Percentiles rank a stretch among this genome's conserved stretches.
phyloP scores from a whole-genome alignment of 2,888 invertebrate genomes.

The Venusia cambrica region DNA sequence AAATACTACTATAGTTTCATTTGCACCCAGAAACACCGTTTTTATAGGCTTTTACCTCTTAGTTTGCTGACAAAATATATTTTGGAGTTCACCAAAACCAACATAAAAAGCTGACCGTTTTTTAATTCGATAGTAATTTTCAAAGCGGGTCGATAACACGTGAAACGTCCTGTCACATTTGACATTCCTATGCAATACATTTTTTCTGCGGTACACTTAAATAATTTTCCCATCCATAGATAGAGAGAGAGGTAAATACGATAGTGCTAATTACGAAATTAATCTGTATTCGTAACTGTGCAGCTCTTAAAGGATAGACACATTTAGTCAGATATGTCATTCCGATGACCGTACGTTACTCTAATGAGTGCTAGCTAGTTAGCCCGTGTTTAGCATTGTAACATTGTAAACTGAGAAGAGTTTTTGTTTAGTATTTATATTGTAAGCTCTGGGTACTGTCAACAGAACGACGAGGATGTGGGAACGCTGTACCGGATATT shows the following conservation, averaged over 20 bases:
- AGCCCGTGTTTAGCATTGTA: constrained; percentile 65
- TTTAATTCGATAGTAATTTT: too few species aligned
- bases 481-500: constrained; percentile 53
- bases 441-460: constrained; percentile 45
- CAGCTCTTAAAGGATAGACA: constrained; percentile 68
- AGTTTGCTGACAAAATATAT: too few species aligned
- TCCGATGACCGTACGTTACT: constrained; percentile 68
- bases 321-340: constrained; percentile 73
- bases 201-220: constrained; percentile 46
- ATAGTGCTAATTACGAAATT: constrained; percentile 69
- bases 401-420: constrained; percentile 39
- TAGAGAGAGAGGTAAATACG: constrained; percentile 44
- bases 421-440: constrained; percentile 63
- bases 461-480: constrained; percentile 38
- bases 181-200: constrained; percentile 21
- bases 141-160: neutral
- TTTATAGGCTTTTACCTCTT: too few species aligned
- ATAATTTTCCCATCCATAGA: constrained; percentile 49
- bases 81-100: too few species aligned
- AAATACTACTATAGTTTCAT: too few species aligned
- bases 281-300: constrained; percentile 60
- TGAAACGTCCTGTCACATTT: neutral
- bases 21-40: too few species aligned
- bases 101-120: too few species aligned
- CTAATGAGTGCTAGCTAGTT: constrained; percentile 66